Percentiles rank a stretch among this genome's conserved stretches.
Evolutionary conservation across 2,113 vertebrate species (phyloP).

Genomic region (Phaethon lepturus): DNA sequence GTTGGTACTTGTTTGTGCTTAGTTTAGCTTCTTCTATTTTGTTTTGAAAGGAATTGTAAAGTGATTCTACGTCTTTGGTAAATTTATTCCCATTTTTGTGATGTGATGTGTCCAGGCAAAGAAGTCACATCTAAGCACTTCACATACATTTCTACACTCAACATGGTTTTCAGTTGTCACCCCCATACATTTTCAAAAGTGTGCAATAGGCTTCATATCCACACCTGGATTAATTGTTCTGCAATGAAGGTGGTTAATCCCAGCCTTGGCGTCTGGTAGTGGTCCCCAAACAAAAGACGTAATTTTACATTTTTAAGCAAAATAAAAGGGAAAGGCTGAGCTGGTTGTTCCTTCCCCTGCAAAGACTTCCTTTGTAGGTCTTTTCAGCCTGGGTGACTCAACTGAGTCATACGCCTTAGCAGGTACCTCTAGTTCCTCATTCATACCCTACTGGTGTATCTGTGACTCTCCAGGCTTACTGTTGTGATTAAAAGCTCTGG

Average conservation of each 20-base stretch:
- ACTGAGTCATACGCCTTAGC: neutral
- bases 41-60: neutral
- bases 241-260: neutral
- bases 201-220: neutral
- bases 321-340: neutral
- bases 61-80: neutral
- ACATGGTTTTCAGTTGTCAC: neutral
- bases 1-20: neutral
- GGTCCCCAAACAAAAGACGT: neutral
- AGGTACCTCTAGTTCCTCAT: neutral
- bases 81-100: neutral
- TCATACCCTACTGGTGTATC: neutral
- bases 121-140: neutral
- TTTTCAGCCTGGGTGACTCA: neutral
- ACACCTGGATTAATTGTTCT: neutral
- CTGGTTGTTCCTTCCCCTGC: neutral
- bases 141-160: neutral
- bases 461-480: neutral
- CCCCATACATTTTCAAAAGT: neutral
- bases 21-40: neutral
- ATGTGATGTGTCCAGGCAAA: neutral
- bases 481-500: neutral
- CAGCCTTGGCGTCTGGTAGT: neutral
- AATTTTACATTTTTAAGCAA: neutral
- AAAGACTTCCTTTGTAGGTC: neutral